These are phyloP conservation scores for Cantharis lateralis DNA, from an alignment of 2,888 invertebrate genomes.

Conservation along the genomic window DNA sequence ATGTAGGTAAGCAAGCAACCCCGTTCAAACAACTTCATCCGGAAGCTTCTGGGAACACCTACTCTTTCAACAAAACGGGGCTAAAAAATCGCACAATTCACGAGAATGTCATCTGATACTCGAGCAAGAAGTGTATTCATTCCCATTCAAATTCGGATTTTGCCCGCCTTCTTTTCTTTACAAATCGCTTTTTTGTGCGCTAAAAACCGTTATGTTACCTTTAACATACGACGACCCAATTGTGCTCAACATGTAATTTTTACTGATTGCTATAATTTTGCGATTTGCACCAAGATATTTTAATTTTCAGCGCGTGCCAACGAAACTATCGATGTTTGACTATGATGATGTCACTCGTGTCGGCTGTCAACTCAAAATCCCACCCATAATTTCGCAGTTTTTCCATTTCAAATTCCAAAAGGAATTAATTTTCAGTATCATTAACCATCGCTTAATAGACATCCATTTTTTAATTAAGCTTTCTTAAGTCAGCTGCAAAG, in stretches of 20 bases:
- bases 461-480: not conserved
- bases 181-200: slow-evolving; percentile 47
- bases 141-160: slow-evolving; percentile 40
- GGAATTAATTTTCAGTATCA: slow-evolving; percentile 1
- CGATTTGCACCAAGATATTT: slow-evolving; percentile 52
- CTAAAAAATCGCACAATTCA: slow-evolving; percentile 50
- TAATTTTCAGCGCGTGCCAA: slow-evolving; percentile 54
- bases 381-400: not conserved
- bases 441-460: not conserved
- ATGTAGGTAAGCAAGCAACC: slow-evolving; percentile 12
- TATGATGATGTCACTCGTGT: not conserved
- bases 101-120: slow-evolving; percentile 52
- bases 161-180: slow-evolving; percentile 45
- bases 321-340: slow-evolving; percentile 7
- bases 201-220: slow-evolving; percentile 52
- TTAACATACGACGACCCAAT: slow-evolving; percentile 37
- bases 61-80: slow-evolving; percentile 48
- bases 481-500: slow-evolving; percentile 3
- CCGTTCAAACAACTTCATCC: slow-evolving; percentile 46
- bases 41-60: slow-evolving; percentile 53
- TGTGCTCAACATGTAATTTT: slow-evolving; percentile 50
- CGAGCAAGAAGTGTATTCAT: slow-evolving; percentile 45
- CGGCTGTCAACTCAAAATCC: not conserved
- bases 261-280: slow-evolving; percentile 53
- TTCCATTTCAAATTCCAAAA: not conserved